Evolutionary conservation across 2,113 vertebrate species (phyloP), one percentile per base, ranked within the genome.

Genomic region (Tinamus guttatus): DNA sequence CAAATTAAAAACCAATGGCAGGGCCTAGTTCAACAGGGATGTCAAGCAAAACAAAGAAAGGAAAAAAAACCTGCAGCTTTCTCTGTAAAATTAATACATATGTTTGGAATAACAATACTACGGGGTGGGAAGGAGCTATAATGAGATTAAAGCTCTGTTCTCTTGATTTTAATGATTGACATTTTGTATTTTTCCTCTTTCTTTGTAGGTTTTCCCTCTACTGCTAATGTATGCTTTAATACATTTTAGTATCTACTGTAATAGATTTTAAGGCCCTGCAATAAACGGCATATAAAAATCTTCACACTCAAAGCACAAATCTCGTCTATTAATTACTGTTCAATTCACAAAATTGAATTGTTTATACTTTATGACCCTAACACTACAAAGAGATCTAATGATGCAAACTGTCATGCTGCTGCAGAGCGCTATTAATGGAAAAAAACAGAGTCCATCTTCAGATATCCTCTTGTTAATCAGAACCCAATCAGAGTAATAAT

Each of bases 1-100:
- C 94, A 96, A 97, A 96, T 96, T 94, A 95, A 92, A 97, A 97
- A 87, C 89, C 95, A 94, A 96, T 95, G 95, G 96, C 93, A 96
- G 82, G 74, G 91, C 89, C 69, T 85, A 93, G 87, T 96, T 97
- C 96, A 97, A 97, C 93, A 94, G 94, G 93, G 91, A 95, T 91
- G 95, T 97, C 95, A 97, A 96, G 74, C 41, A 94, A 93, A 94
- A 92, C 65, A 78, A 95, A 94, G 85, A 89, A 95, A 92, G 73
- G 36, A 92, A 88, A 95, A 95, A 41, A 96, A 85, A 83, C 51
- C 70, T 67, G 38, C 89, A 82, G 85, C 79, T 60, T 92, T 94
- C 87, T 96, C 81, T 67, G 43, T 87, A 94, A 88, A 87, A 94
- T 81, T 94, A 87, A 91, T 63, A 94, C 73, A 81, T 81, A 83